Evolutionary conservation across 2,113 vertebrate genomes (phyloP).

Genomic region (Pteronura brasiliensis): DNA sequence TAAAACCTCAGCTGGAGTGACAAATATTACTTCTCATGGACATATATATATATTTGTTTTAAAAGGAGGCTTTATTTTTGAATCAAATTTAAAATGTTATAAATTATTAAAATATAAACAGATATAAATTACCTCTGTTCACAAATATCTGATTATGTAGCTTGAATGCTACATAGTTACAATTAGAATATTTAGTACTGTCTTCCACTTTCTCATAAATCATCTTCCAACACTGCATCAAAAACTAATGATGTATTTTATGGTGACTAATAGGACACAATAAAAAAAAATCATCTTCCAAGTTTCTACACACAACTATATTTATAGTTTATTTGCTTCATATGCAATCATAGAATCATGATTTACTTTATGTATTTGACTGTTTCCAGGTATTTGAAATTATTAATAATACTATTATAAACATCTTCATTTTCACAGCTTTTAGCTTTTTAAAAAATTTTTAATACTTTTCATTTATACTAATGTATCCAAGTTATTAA

Average conservation of each 20-base stretch:
- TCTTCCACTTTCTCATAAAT: background rate
- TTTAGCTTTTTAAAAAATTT: background rate
- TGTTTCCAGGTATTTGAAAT: background rate
- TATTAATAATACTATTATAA: background rate
- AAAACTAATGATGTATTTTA: too few relatives aligned
- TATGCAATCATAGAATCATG: background rate
- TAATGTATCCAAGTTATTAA: constrained; percentile 15
- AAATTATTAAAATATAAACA: constrained; percentile 18
- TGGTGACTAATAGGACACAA: too few relatives aligned
- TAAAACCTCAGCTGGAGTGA: background rate
- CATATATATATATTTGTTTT: background rate
- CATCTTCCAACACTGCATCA: background rate
- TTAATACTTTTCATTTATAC: background rate
- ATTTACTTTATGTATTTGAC: background rate
- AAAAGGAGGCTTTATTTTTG: constrained; percentile 26
- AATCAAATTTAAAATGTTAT: constrained; percentile 11
- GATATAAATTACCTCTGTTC: background rate
- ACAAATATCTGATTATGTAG: background rate
- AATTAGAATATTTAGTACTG: background rate
- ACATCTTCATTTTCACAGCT: background rate
- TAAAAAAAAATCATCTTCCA: background rate
- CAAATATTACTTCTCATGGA: background rate
- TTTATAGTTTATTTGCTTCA: background rate
- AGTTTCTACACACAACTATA: background rate
- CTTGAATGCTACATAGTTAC: background rate